Conservation (phyloP, 2,113 vertebrate species). For the Collichthys lucidus region DNA sequence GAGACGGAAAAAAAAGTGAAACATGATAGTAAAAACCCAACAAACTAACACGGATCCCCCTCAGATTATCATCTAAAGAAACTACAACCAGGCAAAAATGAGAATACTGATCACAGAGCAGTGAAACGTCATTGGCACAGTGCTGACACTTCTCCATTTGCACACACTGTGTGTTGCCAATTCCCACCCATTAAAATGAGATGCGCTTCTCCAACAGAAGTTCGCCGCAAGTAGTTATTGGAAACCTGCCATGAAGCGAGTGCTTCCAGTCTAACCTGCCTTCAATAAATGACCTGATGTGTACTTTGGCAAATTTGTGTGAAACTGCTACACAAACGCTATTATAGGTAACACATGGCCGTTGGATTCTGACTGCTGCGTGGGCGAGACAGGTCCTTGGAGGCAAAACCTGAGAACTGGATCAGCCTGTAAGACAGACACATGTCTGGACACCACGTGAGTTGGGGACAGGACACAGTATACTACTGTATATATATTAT, state of each 20-base stretch:
- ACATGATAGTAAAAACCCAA: conserved; percentile 17
- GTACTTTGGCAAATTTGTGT: conserved; percentile 7
- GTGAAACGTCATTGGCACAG: not conserved
- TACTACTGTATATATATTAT: conserved; percentile 46
- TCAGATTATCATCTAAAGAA: not conserved
- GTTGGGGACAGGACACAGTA: conserved; percentile 75
- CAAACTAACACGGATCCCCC: not conserved
- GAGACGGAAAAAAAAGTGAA: conserved; percentile 8
- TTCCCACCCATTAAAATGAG: not conserved
- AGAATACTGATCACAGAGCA: conserved; percentile 2
- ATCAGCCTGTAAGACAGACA: conserved; percentile 84
- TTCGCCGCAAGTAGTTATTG: not conserved
- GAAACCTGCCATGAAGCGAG: not conserved
- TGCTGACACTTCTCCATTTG: conserved; percentile 14
- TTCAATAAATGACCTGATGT: conserved; percentile 18
- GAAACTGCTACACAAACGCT: conserved; percentile 34
- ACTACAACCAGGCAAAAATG: conserved; percentile 9
- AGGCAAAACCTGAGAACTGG: conserved; percentile 79
- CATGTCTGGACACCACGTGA: conserved; percentile 84
- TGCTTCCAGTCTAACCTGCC: conserved; percentile 37
- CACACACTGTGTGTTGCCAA: not conserved
- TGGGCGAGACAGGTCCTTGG: conserved; percentile 77
- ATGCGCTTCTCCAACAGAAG: not conserved
- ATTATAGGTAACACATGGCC: conserved; percentile 53
- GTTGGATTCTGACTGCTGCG: conserved; percentile 71